Base-by-base conservation (phyloP, 2,113 vertebrate species). In the Lepisosteus oculatus region DNA sequence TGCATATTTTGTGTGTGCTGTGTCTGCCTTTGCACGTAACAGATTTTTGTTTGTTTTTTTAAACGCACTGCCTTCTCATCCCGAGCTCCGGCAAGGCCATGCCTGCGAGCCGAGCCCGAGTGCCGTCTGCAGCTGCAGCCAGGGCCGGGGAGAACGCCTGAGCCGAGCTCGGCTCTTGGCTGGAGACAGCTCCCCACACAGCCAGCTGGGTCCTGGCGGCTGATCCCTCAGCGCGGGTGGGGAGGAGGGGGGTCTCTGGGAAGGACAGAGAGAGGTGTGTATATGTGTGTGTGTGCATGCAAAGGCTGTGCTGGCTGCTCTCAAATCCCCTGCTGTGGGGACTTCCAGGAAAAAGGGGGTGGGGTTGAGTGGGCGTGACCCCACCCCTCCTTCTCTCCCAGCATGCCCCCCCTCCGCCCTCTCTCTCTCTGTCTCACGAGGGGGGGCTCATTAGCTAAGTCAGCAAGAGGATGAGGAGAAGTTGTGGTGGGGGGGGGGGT, bases 321-420 rank as follows among this genome's bases (percentile, higher is more conserved):
- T 42, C 65, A 56, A 75, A 79, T 68, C 74, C 67, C 76, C 71
- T 51, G 76, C 68, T 73, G 72, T 71, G 69, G 72, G 71, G 74
- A 78, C 70, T 79, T 89, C 86, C 81, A 82, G 80, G 83, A 86
- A 84, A 79, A 84, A 78, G 77, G 82, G 87, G 89, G 90, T 73
- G 84, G 87, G 86, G 85, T 51, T 4, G 4, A 51, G 47, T 87
- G 87, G 89, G 89, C 86, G 90, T 85, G 88, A 86, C 88, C 86
- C 77, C 69, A 75, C 77, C 75, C 77, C 71, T 79, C 80, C 77
- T 17, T 17, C 15, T 17, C 15, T 17, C 15, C 15, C 15, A 17
- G 15, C 15, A 17, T 17, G 15, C 15, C 15, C 15, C 15, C 15
- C 15, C 15, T 17, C 15, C 75, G 84, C 71, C 78, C 59, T 81